Percentiles rank a stretch among this genome's conserved stretches.
phyloP scores from a whole-genome alignment of 2,888 invertebrate genomes.

The Leistus spinibarbis region DNA sequence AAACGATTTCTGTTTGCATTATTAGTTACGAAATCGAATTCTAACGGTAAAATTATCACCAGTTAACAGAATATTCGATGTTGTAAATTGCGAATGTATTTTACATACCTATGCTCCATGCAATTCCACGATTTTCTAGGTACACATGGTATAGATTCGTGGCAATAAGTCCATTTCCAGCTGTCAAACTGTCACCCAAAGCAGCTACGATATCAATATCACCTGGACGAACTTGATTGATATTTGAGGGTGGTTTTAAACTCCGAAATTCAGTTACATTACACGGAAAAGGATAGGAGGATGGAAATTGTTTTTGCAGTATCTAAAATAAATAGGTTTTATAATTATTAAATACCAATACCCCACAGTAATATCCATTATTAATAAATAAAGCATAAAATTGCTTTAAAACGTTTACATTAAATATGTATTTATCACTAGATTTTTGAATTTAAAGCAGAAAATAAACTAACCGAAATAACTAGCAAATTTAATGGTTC shows the following conservation, averaged over 20 bases:
- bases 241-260: slow-evolving; percentile 57
- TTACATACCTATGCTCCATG: slow-evolving; percentile 57
- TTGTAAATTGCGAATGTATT: neutral
- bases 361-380: too few species aligned
- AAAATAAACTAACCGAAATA: neutral
- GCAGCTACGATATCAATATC: slow-evolving; percentile 67
- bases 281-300: slow-evolving; percentile 53
- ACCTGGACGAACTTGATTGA: slow-evolving; percentile 65
- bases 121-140: slow-evolving; percentile 59
- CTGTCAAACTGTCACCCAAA: slow-evolving; percentile 67
- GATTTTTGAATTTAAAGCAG: neutral
- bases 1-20: too few species aligned
- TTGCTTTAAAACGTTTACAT: too few species aligned
- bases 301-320: slow-evolving; percentile 48
- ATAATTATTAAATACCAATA: too few species aligned
- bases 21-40: too few species aligned
- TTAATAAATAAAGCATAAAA: too few species aligned
- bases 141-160: slow-evolving; percentile 55
- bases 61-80: neutral
- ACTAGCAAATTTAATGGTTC: neutral
- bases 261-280: slow-evolving; percentile 50
- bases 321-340: slow-evolving; percentile 38
- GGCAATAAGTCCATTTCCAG: slow-evolving; percentile 63
- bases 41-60: too few species aligned
- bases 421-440: too few species aligned